Evolutionary conservation across 2,113 vertebrate species (phyloP).

Genomic region (Leptodactylus fuscus): DNA sequence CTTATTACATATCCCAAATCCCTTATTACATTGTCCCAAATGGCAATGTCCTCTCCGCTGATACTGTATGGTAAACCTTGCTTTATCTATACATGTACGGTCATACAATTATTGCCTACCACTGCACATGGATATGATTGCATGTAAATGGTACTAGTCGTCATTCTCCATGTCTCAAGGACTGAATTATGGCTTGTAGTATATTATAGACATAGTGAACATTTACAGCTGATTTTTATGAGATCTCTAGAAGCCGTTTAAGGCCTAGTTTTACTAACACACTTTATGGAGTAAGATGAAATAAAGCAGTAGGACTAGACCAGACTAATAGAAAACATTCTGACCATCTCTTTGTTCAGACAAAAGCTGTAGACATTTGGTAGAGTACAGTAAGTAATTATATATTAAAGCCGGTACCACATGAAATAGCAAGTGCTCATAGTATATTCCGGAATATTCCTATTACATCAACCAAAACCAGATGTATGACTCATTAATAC

Average conservation of each 20-base stretch:
- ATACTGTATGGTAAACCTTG: too few relatives aligned
- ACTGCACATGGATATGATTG: too few relatives aligned
- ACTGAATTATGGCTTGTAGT: background rate
- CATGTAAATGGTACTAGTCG: background rate
- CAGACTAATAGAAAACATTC: constrained; percentile 34
- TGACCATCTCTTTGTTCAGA: constrained; percentile 9
- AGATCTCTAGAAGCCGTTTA: background rate
- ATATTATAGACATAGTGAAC: background rate
- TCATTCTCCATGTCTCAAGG: background rate
- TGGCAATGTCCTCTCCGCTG: too few relatives aligned
- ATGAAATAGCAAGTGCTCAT: constrained; percentile 18
- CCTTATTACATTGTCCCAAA: too few relatives aligned
- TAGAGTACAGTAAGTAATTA: background rate
- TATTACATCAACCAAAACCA: constrained; percentile 30
- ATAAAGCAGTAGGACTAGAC: constrained; percentile 17
- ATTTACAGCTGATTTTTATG: background rate
- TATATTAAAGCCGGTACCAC: constrained; percentile 16
- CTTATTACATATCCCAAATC: too few relatives aligned
- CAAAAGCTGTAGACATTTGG: background rate
- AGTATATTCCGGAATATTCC: constrained; percentile 36
- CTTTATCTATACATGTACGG: too few relatives aligned
- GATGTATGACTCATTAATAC: constrained; percentile 41
- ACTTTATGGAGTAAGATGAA: background rate
- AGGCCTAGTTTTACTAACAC: background rate
- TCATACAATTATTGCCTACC: too few relatives aligned